phyloP scores from a whole-genome alignment of 1,140 invertebrate genomes.

The Drosophila neocordata region DNA sequence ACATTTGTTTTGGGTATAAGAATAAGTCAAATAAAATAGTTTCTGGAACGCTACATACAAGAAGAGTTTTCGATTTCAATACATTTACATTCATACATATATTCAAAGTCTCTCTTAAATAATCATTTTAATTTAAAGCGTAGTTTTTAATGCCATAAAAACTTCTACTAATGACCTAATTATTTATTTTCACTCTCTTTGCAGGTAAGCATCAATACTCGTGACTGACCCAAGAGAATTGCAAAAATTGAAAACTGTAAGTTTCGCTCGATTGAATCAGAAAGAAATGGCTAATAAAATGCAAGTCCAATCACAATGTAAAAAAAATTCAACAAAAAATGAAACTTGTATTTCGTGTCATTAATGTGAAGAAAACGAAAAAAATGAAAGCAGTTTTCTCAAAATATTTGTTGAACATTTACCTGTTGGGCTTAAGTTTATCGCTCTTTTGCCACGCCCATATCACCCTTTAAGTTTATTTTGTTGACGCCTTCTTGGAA shows the following conservation, averaged over 20 bases:
- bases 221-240: constrained; percentile 51
- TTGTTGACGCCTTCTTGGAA: not conserved
- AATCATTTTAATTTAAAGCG: constrained; percentile 1
- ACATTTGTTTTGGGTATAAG: too few relatives aligned
- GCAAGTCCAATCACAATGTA: constrained; percentile 60
- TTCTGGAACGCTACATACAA: too few relatives aligned
- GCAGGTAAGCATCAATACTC: constrained; percentile 69
- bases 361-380: constrained; percentile 49
- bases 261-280: constrained; percentile 67
- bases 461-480: not conserved
- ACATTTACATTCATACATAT: too few relatives aligned
- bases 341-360: constrained; percentile 61
- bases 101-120: not conserved
- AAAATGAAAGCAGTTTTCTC: constrained; percentile 59
- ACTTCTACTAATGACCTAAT: constrained; percentile 76
- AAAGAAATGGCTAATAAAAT: constrained; percentile 58
- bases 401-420: constrained; percentile 13
- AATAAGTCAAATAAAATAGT: too few relatives aligned
- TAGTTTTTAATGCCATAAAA: constrained; percentile 23
- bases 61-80: too few relatives aligned
- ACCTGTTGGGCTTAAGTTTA: not conserved
- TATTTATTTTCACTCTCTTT: constrained; percentile 68
- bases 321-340: constrained; percentile 33
- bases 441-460: not conserved
- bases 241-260: constrained; percentile 48